phyloP scores from a whole-genome alignment of 2,113 vertebrate genomes.

The Oryzias woworae region DNA sequence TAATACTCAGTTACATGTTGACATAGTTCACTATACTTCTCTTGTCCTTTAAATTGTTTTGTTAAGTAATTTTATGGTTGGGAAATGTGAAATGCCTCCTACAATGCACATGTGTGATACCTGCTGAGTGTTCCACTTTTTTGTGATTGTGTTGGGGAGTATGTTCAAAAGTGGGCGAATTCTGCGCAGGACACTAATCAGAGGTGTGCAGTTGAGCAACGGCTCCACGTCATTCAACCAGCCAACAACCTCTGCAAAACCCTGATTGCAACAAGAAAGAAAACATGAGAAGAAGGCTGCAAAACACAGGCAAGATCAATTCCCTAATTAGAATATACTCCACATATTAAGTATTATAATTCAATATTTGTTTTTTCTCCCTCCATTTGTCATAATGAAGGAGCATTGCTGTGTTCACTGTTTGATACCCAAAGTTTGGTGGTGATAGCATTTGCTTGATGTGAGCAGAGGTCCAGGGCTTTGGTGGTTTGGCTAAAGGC shows the following conservation, averaged over 20 bases:
- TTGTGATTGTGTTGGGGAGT: constrained; percentile 19
- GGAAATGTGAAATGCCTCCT: neutral
- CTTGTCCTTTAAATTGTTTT: neutral
- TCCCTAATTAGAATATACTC: no score
- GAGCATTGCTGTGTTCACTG: neutral
- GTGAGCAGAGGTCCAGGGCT: constrained; percentile 53
- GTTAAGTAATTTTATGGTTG: neutral
- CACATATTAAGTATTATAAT: neutral
- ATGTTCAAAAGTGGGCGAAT: constrained; percentile 50
- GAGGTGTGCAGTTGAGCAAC: constrained; percentile 70
- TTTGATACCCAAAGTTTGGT: constrained; percentile 78
- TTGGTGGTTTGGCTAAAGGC: constrained; percentile 52
- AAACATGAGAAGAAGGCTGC: neutral
- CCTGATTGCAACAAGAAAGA: constrained; percentile 47
- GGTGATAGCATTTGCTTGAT: constrained; percentile 68
- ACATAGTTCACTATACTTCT: neutral
- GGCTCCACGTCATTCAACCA: constrained; percentile 70
- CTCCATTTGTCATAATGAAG: neutral
- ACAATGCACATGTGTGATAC: constrained; percentile 34
- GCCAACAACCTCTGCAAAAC: constrained; percentile 53
- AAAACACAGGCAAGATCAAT: neutral
- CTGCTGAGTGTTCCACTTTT: constrained; percentile 80
- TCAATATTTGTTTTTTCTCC: neutral
- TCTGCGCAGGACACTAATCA: constrained; percentile 67
- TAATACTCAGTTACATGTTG: no score